These are phyloP conservation scores for Bradynema listronoti DNA, from an alignment of 1,140 invertebrate species.

Conservation along the genomic window DNA sequence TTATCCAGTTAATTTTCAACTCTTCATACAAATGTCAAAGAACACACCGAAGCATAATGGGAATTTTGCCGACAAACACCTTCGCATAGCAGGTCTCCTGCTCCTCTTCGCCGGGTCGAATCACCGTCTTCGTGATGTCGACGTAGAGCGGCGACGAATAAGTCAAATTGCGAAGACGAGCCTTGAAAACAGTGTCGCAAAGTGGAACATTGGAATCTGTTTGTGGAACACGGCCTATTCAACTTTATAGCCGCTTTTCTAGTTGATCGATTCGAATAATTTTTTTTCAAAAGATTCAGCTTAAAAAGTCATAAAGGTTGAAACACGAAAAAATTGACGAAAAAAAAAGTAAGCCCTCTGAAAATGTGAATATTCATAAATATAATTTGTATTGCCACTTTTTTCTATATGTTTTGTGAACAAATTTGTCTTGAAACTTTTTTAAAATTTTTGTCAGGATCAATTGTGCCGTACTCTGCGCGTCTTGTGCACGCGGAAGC, in stretches of 20 bases:
- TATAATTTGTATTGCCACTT: no score
- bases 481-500: slow-evolving; percentile 43
- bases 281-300: no score
- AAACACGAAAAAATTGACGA: no score
- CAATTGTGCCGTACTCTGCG: slow-evolving; percentile 41
- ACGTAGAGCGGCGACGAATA: slow-evolving; percentile 97
- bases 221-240: background rate
- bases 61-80: slow-evolving; percentile 97
- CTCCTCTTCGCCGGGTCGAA: slow-evolving; percentile 80
- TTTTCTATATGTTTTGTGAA: no score
- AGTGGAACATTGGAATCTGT: no score
- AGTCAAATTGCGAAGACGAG: slow-evolving; percentile 53
- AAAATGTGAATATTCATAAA: slow-evolving; percentile 1
- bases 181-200: no score
- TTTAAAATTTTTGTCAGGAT: slow-evolving; percentile 6
- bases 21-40: no score
- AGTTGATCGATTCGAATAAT: no score
- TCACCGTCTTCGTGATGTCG: slow-evolving; percentile 90
- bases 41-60: slow-evolving; percentile 79
- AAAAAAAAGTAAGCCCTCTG: background rate
- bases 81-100: slow-evolving; percentile 89
- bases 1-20: no score
- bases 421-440: background rate
- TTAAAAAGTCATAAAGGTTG: no score
- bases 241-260: no score